These are phyloP conservation scores for Cyanoliseus patagonus DNA, from an alignment of 2,113 vertebrate genomes.

Conservation along the genomic window DNA sequence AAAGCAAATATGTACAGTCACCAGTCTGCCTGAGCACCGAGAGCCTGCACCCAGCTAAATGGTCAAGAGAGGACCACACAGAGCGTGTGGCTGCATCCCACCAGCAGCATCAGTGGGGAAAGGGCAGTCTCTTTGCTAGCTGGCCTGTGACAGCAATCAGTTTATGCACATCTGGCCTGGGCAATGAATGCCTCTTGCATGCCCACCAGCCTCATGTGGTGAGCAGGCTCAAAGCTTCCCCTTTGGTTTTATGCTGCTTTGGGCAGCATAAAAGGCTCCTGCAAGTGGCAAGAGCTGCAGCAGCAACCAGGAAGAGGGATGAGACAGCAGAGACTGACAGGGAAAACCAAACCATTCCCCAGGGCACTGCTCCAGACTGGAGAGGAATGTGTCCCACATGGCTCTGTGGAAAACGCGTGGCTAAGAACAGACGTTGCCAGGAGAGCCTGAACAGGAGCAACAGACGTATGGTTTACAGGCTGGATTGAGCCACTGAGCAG, in stretches of 20 bases:
- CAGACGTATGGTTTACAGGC: background rate
- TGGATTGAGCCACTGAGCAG: background rate
- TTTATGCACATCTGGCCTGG: background rate
- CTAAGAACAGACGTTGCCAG: background rate
- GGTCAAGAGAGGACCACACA: background rate
- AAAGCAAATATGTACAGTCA: background rate
- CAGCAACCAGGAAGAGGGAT: background rate
- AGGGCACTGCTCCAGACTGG: background rate
- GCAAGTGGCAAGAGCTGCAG: background rate
- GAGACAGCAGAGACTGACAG: background rate
- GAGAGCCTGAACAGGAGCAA: background rate
- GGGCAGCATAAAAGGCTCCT: background rate
- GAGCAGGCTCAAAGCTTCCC: background rate
- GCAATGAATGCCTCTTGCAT: accelerated
- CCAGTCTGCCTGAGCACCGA: background rate
- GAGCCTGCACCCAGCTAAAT: background rate
- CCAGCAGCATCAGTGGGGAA: background rate
- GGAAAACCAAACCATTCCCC: background rate
- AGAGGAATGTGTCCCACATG: background rate
- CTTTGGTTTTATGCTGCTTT: background rate
- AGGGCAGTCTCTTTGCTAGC: background rate
- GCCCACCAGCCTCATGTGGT: background rate
- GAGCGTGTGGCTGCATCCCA: background rate
- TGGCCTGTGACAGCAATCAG: background rate
- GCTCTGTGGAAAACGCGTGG: background rate